phyloP scores from a whole-genome alignment of 2,888 invertebrate species.

The Blomia tropicalis region DNA sequence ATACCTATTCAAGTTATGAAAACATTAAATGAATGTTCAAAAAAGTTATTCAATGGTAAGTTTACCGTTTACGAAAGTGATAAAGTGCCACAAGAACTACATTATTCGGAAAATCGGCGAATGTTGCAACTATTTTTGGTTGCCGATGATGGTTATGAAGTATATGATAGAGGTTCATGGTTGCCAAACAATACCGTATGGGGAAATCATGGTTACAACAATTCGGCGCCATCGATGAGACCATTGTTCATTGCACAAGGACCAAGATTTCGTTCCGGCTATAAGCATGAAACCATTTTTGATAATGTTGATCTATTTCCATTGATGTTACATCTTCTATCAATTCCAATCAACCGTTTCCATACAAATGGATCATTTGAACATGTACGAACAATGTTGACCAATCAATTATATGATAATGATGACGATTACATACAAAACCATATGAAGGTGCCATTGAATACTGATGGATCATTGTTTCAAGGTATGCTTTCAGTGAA shows the following conservation, averaged over 20 bases:
- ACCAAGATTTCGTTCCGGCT: constrained; percentile 43
- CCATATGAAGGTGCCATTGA: neutral
- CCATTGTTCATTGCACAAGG: constrained; percentile 55
- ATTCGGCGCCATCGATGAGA: constrained; percentile 45
- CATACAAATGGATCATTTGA: constrained; percentile 41
- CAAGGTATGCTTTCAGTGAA: neutral
- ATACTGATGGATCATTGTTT: neutral
- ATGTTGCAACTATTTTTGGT: constrained; percentile 33
- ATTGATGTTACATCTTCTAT: constrained; percentile 46
- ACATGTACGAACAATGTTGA: constrained; percentile 37
- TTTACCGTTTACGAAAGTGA: constrained; percentile 34
- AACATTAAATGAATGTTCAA: neutral
- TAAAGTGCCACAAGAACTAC: constrained; percentile 33
- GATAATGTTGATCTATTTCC: constrained; percentile 49
- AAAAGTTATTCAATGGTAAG: constrained; percentile 24
- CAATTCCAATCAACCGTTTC: constrained; percentile 34
- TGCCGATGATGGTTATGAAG: constrained; percentile 32
- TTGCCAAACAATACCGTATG: constrained; percentile 26
- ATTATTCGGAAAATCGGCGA: constrained; percentile 34
- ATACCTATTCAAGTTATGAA: neutral
- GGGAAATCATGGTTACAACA: constrained; percentile 37
- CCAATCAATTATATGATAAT: neutral
- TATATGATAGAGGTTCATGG: neutral
- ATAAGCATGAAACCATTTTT: constrained; percentile 40
- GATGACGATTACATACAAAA: neutral